Evolutionary conservation across 2,888 invertebrate species (phyloP), one percentile per base, ranked within the genome.

Genomic region (Euspilapteryx auroguttella): DNA sequence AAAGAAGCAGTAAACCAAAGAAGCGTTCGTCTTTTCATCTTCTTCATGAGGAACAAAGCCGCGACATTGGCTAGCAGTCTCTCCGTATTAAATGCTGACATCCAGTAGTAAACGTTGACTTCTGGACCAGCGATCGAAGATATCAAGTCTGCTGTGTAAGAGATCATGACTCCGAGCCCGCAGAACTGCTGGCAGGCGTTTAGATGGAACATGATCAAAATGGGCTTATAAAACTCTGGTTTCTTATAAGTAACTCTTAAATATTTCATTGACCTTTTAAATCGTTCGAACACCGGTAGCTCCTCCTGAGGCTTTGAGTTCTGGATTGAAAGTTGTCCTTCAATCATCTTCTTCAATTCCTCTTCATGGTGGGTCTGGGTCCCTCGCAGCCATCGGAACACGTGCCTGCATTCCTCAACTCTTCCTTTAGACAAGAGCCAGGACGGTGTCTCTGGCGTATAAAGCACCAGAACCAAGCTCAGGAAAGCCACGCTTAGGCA

Each of bases 81-180:
- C 11, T 84, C 79, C 1, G 78, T 36, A 36, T 87, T 87, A 24
- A 87, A 64, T 7, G 81, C 64, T 1, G 86, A 69, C 48, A 85
- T 86, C 13, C 82, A 78, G 21, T 82, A 42, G 29, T 85, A 81
- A 1, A 81, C 80, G 39, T 85, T 79, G 0, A 83, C 73, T 1
- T 76, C 65, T 3, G 79, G 76, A 1, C 83, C 81, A 0, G 86
- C 75, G 1, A 80, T 73, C 33, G 80, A 65, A 6, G 52, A 54
- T 31, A 86, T 79, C 25, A 86, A 82, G 38, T 81, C 78, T 14
- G 82, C 82, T 0, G 85, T 80, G 37, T 87, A 87, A 0, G 85
- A 86, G 26, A 81, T 80, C 12, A 87, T 76, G 0, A 85, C 83
- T 39, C 85, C 86, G 6, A 84, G 80, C 1, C 87, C 87, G 13